These are phyloP conservation scores for Saxidomus purpurata DNA, from an alignment of 1,140 invertebrate species.

Conservation along the genomic window DNA sequence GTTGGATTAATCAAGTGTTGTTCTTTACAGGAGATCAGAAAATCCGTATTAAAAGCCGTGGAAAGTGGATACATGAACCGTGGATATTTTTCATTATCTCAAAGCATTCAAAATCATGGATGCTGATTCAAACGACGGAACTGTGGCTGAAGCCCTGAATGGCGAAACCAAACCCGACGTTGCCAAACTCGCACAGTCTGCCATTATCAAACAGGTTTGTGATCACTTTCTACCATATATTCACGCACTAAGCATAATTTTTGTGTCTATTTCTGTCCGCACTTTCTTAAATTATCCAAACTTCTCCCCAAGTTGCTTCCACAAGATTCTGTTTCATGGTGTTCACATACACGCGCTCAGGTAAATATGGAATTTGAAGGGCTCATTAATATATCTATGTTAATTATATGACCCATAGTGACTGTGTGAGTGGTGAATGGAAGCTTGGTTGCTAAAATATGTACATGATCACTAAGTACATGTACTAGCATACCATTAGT, in stretches of 20 bases:
- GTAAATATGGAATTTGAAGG: constrained; percentile 72
- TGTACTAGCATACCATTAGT: constrained; percentile 32
- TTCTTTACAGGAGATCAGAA: constrained; percentile 49
- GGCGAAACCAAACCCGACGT: constrained; percentile 85
- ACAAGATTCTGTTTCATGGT: not conserved
- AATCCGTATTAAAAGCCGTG: not conserved
- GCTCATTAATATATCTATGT: constrained; percentile 85
- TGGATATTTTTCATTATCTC: constrained; percentile 59
- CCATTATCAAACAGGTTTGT: constrained; percentile 86
- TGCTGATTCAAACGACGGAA: constrained; percentile 84
- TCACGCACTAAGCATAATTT: not conserved
- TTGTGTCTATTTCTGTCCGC: not conserved
- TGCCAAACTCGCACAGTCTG: constrained; percentile 84
- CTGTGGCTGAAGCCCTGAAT: constrained; percentile 80
- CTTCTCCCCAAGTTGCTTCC: not conserved
- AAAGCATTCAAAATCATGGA: constrained; percentile 78
- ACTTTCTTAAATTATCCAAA: not conserved
- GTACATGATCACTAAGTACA: constrained; percentile 63
- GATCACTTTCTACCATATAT: not conserved
- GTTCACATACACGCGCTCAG: constrained; percentile 59
- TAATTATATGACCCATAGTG: constrained; percentile 79
- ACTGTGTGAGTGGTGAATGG: constrained; percentile 41
- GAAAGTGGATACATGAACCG: constrained; percentile 59
- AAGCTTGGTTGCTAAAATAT: constrained; percentile 67
- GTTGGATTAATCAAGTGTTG: constrained; percentile 22